Evolutionary conservation across 1,140 invertebrate species (phyloP).

Genomic region (Platyscapa corneri): DNA sequence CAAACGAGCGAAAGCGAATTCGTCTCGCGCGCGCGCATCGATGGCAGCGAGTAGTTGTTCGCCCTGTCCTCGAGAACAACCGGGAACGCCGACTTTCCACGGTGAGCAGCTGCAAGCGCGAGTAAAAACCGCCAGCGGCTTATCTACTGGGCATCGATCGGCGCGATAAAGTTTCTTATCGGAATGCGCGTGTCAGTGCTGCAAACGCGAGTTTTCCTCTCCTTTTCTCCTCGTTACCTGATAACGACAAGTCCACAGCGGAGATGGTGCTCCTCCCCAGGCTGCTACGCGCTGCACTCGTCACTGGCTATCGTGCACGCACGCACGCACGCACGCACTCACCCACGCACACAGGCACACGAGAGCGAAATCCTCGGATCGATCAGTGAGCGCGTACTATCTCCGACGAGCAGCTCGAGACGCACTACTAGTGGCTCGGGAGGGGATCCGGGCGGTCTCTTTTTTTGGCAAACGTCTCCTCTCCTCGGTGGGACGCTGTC

Average conservation of each 20-base stretch:
- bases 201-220: neutral
- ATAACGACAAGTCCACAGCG: too few relatives aligned
- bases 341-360: neutral
- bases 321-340: neutral
- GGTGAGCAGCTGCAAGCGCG: too few relatives aligned
- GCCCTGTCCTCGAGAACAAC: too few relatives aligned
- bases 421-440: neutral
- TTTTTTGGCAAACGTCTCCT: conserved; percentile 4
- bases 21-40: too few relatives aligned
- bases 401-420: neutral
- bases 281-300: neutral
- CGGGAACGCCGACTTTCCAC: too few relatives aligned
- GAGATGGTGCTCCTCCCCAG: too few relatives aligned
- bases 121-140: neutral
- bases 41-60: too few relatives aligned
- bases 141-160: neutral
- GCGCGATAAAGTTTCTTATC: neutral
- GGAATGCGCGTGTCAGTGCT: neutral
- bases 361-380: neutral
- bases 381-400: neutral
- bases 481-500: neutral
- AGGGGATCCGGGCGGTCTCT: neutral
- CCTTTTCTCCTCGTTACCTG: too few relatives aligned
- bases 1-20: too few relatives aligned
- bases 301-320: neutral